Conservation (phyloP, 2,888 invertebrate genomes). For the Ganaspis brasiliensis region DNA sequence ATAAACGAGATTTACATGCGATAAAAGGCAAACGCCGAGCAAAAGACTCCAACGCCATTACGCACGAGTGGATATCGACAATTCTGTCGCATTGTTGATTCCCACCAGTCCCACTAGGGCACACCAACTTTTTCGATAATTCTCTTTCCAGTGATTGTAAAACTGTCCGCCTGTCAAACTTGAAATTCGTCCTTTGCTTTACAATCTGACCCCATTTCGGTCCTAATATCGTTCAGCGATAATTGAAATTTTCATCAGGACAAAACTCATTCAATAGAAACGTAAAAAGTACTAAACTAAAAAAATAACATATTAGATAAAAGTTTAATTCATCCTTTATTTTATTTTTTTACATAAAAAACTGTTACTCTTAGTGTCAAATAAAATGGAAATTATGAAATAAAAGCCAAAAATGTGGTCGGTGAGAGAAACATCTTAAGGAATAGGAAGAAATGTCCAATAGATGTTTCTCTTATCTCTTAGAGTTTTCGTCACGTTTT, state of each 20-base stretch:
- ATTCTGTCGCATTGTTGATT: slow-evolving; percentile 31
- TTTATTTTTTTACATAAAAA: too few relatives aligned
- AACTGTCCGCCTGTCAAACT: slow-evolving; percentile 30
- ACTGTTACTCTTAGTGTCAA: not conserved
- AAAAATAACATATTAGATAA: too few relatives aligned
- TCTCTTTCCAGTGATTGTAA: slow-evolving; percentile 28
- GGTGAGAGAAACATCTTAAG: not conserved
- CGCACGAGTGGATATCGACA: slow-evolving; percentile 42
- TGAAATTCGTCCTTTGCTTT: slow-evolving; percentile 6
- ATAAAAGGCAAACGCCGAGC: slow-evolving; percentile 38
- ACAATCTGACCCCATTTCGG: not conserved
- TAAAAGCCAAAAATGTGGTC: not conserved
- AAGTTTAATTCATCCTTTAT: too few relatives aligned
- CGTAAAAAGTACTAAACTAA: too few relatives aligned
- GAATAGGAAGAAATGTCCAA: not conserved
- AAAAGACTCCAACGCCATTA: slow-evolving; percentile 32
- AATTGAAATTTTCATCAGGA: not conserved
- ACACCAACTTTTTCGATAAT: slow-evolving; percentile 38
- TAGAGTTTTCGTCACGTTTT: not conserved
- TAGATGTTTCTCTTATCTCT: slow-evolving; percentile 7
- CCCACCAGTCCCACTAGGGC: slow-evolving; percentile 11
- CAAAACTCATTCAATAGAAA: not conserved
- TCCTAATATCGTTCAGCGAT: not conserved
- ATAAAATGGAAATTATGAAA: not conserved
- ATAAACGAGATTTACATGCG: slow-evolving; percentile 38